A percentile compares a stretch with the other conserved stretches of the same genome.
phyloP scores from a whole-genome alignment of 2,113 vertebrate genomes.

The Phocoena phocoena region DNA sequence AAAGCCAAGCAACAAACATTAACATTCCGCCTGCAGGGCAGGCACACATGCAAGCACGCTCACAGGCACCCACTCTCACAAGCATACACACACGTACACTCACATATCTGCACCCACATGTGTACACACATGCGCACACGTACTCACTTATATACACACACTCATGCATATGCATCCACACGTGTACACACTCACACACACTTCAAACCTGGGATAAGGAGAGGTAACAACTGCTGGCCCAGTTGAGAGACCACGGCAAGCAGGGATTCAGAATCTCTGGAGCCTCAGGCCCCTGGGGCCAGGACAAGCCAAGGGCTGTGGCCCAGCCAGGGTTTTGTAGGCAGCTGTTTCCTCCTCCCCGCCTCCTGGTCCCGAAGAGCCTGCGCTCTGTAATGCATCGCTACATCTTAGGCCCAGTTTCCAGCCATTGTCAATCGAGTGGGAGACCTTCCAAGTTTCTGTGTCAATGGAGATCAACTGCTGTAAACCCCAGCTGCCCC shows the following conservation, averaged over 20 bases:
- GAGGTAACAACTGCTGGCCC: background rate
- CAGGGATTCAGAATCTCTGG: background rate
- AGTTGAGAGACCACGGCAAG: background rate
- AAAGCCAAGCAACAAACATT: conserved; percentile 39
- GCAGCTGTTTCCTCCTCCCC: background rate
- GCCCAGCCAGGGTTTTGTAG: no score
- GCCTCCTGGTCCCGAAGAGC: no score
- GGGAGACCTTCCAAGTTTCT: background rate
- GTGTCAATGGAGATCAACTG: background rate
- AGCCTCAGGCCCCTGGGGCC: background rate
- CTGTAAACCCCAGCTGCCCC: background rate
- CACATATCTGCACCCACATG: rapidly evolving
- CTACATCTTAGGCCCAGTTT: background rate
- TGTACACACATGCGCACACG: no score
- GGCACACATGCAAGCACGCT: background rate
- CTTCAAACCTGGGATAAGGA: background rate
- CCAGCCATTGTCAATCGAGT: background rate
- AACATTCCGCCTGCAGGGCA: background rate
- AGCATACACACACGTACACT: no score
- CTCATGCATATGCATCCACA: background rate
- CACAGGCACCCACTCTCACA: background rate
- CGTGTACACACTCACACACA: background rate
- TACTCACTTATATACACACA: no score
- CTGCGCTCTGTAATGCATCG: background rate
- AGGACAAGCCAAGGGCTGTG: background rate